Base-by-base conservation (phyloP, 2,888 invertebrate genomes). In the Meiosimyza decipiens region DNA sequence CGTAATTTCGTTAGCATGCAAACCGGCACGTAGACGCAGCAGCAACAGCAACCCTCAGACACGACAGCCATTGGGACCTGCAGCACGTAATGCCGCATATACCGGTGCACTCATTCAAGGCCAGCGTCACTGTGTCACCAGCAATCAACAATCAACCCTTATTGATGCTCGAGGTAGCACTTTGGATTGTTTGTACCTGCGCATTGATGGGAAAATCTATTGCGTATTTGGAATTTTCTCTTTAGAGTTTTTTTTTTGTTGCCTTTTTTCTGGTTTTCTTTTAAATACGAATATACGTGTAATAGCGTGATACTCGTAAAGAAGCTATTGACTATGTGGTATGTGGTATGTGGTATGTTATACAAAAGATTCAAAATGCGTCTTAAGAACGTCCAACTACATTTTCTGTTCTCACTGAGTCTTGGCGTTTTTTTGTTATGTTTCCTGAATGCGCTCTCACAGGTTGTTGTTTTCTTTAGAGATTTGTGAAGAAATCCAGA, bases 141-240 rank as follows among this genome's bases (percentile, higher is more conserved):
- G 11, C 6, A 13, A 49, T 7, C 62, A 28, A 33, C 62, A 18
- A 49, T n/a, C 62, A 28, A 33, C 62, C n/a, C 40, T 40, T 40
- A 40, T 40, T 40, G 40, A 9, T 40, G 9, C 5, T 11, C 28
- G 60, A 60, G 33, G 1, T 40, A 9, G 6, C 28, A 22, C 60
- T 64, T 64, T 49, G 50, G 16, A 55, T 55, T 67, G 55, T 67
- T 28, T 67, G 67, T 67, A 67, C 67, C 67, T 67, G 67, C 67
- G 67, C 67, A 55, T 15, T 54, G 28, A 15, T 15, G 5, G 9
- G 15, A 11, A 22, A 13, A 54, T 28, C 12, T 22, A 67, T 67
- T 67, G 67, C 67, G 67, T 67, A 18, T 52, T 28, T 18, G 54
- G 13, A 54, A 28, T 52, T 54, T 33, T 54, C 50, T 67, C 55